Evolutionary conservation across 2,888 invertebrate genomes (phyloP).

Genomic region (Xestoiulus laeticollis): DNA sequence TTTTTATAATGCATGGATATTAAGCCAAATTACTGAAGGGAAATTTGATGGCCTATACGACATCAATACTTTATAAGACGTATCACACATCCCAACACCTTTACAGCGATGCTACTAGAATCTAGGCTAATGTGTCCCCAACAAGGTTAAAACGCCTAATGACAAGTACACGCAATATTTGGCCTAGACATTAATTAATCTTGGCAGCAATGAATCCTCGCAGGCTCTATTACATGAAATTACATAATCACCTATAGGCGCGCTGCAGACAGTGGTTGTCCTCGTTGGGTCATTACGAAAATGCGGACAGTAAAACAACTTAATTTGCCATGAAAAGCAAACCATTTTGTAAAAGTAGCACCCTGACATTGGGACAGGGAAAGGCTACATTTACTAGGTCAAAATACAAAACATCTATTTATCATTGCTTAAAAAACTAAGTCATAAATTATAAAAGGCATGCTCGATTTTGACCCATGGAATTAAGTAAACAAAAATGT

Average conservation of each 20-base stretch:
- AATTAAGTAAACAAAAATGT: neutral
- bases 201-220: neutral
- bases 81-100: neutral
- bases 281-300: neutral
- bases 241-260: neutral
- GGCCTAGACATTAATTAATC: slow-evolving; percentile 41
- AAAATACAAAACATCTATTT: neutral
- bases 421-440: neutral
- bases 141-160: neutral
- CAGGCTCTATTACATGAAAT: neutral
- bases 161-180: slow-evolving; percentile 5
- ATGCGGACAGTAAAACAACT: neutral
- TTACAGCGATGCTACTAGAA: neutral
- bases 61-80: neutral
- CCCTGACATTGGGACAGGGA: neutral
- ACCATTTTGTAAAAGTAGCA: neutral
- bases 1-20: neutral
- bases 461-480: neutral
- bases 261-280: neutral
- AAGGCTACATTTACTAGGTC: neutral
- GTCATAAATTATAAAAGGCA: neutral
- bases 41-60: neutral
- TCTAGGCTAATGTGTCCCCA: slow-evolving; percentile 27
- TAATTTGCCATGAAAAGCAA: neutral
- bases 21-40: neutral